Percentiles rank a stretch among this genome's conserved stretches.
Conservation (phyloP, 2,888 invertebrate species). For the Acleris literana region DNA sequence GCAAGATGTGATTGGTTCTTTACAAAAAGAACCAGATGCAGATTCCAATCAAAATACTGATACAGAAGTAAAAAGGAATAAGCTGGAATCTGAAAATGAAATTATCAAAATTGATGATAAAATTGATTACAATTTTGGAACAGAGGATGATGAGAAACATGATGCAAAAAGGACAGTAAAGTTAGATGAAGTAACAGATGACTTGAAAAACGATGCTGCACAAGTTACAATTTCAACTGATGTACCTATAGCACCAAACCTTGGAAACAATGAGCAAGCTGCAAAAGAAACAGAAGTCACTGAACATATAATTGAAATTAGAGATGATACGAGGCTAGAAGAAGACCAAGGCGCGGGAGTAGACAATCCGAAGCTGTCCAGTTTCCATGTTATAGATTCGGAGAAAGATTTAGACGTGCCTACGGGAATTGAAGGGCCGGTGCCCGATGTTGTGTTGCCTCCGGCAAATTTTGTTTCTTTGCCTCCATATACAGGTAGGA, state of each 20-base stretch:
- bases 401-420: conserved; percentile 79
- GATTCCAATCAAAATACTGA: conserved; percentile 1
- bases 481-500: conserved; percentile 36
- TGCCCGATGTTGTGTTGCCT: conserved; percentile 66
- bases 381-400: conserved; percentile 72
- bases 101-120: conserved; percentile 29
- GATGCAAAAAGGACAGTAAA: background rate
- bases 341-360: conserved; percentile 38
- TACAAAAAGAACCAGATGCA: background rate
- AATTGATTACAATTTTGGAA: conserved; percentile 13
- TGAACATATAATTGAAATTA: conserved; percentile 33
- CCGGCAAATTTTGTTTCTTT: conserved; percentile 54
- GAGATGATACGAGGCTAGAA: conserved; percentile 35
- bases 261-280: conserved; percentile 7
- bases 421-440: conserved; percentile 72
- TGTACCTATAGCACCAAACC: background rate
- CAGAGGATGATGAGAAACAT: background rate
- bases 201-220: background rate
- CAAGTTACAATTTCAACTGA: background rate
- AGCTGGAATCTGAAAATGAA: conserved; percentile 32
- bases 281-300: conserved; percentile 23
- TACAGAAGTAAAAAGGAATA: conserved; percentile 19
- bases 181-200: background rate
- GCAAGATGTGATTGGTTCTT: background rate
- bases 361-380: conserved; percentile 58